Evolutionary conservation across 1,140 invertebrate species (phyloP), one percentile per base, ranked within the genome.

Genomic region (Aleiodes sp.): DNA sequence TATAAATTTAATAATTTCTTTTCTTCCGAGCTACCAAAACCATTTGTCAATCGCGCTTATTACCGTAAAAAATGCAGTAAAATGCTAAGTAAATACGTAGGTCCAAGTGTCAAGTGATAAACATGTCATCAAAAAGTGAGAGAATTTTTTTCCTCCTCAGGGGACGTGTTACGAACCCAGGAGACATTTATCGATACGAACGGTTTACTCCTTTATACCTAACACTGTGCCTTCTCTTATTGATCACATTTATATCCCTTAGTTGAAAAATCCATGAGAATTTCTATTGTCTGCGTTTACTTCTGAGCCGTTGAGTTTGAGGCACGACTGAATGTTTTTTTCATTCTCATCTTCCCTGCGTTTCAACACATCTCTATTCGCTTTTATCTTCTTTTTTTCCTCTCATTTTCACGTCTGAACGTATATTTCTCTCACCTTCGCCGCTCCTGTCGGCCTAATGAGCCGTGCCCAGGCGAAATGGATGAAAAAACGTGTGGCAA

Each of bases 261-360:
- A 43, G n/a, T n/a, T n/a, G 39, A 12, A 43, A 43, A 43, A 2
- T 43, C 39, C 39, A 43, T 4, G 39, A 16, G 39, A 43, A 43
- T 43, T 35, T 43, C 39, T 43, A 78, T 75, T 74, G 75, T 73
- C 59, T n/a, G 70, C 60, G 71, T 81, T n/a, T 79, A 79, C 71
- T 80, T 79, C 78, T 77, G 66, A 76, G 75, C 75, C 76, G 80
- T 79, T 80, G 73, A 74, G 68, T 68, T 68, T 43, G 39, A 43
- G 39, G 9, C 35, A 39, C 35, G n/a, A n/a, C n/a, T n/a, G n/a
- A n/a, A n/a, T n/a, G n/a, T n/a, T n/a, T n/a, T n/a, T n/a, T n/a
- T n/a, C n/a, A n/a, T n/a, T n/a, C n/a, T n/a, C n/a, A n/a, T n/a
- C n/a, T n/a, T n/a, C n/a, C n/a, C n/a, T n/a, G n/a, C n/a, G n/a